phyloP scores from a whole-genome alignment of 2,888 invertebrate species.

The Drosophila rubida region DNA sequence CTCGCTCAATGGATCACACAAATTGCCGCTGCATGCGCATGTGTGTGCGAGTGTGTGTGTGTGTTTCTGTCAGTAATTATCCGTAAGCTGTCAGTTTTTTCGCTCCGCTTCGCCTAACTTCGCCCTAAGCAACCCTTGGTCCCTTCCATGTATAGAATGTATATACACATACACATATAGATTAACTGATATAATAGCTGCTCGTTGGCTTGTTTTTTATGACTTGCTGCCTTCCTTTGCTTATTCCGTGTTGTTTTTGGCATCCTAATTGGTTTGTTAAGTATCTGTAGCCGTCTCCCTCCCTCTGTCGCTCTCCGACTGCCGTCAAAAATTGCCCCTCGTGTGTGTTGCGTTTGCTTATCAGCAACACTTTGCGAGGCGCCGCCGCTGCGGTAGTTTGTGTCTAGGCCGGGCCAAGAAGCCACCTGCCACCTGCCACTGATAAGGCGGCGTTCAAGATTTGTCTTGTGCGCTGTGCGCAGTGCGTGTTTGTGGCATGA shows the following conservation, averaged over 20 bases:
- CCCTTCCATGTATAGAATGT: constrained; percentile 15
- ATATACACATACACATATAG: constrained; percentile 31
- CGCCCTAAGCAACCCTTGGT: constrained; percentile 16
- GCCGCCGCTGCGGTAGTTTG: constrained; percentile 52
- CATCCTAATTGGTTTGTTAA: constrained; percentile 80
- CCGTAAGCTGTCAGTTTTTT: constrained; percentile 81
- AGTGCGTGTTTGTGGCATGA: constrained; percentile 58
- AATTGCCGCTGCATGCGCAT: constrained; percentile 56
- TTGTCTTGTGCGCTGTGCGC: constrained; percentile 39
- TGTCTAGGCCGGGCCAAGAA: constrained; percentile 45
- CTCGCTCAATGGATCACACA: constrained; percentile 77
- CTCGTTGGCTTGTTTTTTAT: constrained; percentile 58
- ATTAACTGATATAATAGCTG: constrained; percentile 59
- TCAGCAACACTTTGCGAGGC: constrained; percentile 69
- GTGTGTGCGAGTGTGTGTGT: constrained; percentile 12
- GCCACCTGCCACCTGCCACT: constrained; percentile 43
- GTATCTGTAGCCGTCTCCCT: constrained; percentile 56
- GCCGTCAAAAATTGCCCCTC: constrained; percentile 54
- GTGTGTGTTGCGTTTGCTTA: constrained; percentile 47
- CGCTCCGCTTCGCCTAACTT: constrained; percentile 54
- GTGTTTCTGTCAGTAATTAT: constrained; percentile 72
- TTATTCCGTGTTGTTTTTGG: constrained; percentile 49
- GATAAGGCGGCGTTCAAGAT: constrained; percentile 59
- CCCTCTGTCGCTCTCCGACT: constrained; percentile 1
- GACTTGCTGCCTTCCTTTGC: constrained; percentile 60